Evolutionary conservation across 2,113 vertebrate genomes (phyloP).

Genomic region (Cyanoramphus novaezelandiae): DNA sequence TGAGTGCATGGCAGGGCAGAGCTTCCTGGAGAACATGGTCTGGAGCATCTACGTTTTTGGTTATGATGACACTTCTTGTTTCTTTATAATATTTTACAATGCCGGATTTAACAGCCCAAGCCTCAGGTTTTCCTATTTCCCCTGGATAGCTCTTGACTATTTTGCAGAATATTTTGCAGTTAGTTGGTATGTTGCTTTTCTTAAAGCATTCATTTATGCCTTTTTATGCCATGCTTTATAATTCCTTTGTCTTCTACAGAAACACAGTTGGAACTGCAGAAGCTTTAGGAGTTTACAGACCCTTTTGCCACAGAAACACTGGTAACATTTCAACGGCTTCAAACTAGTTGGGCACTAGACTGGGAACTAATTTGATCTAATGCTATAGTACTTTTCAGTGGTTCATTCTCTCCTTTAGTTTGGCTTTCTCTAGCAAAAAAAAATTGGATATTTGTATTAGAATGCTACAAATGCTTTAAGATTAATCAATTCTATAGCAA

Average conservation of each 20-base stretch:
- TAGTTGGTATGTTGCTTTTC: background rate
- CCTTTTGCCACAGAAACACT: background rate
- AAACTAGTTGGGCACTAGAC: background rate
- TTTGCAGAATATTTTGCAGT: background rate
- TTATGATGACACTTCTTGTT: background rate
- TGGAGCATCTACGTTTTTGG: background rate
- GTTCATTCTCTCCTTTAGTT: background rate
- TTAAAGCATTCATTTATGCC: background rate
- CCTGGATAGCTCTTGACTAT: background rate
- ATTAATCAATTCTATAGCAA: background rate
- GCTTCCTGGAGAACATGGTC: background rate
- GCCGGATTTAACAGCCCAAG: background rate
- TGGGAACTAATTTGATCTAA: background rate
- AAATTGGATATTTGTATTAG: background rate
- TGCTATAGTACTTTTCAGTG: background rate
- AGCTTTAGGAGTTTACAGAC: background rate
- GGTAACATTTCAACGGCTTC: background rate
- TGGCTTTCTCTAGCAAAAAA: background rate
- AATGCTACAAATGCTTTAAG: background rate
- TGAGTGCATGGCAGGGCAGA: background rate
- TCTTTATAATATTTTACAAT: background rate
- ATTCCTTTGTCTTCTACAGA: background rate
- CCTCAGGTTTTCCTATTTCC: background rate
- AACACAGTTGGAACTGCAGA: background rate
- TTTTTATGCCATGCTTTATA: background rate